Base-by-base conservation (phyloP, 64 coral and sea anemone species). In the Hydrozoanthus tunicans region DNA sequence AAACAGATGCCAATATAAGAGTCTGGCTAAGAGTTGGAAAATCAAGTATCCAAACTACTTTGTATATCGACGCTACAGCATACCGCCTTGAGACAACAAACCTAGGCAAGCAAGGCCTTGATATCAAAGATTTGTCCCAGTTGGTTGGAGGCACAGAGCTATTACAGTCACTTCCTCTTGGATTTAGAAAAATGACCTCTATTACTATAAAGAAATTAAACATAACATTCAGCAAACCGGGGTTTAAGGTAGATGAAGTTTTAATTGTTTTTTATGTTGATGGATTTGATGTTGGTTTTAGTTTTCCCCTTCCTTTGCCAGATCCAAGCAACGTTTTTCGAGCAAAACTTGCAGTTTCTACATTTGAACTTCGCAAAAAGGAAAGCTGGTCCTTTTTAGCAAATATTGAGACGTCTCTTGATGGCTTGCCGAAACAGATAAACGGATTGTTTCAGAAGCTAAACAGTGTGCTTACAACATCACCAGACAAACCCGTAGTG, bases 261-360 rank as follows among this genome's bases (percentile, higher is more conserved):
- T 65, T 56, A 5, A 13, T 94, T 24, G 55, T 65, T 51, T 86
- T 79, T 13, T 55, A 70, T 73, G 89, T 94, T 71, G 53, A 94
- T 58, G 90, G 93, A 64, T 72, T 94, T 51, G 90, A 94, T 64
- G 93, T 81, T 24, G 93, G 93, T 0, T 94, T 94, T 83, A 51
- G 79, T 65, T 90, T 94, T 66, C 86, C 92, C 7, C 70, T 94
- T 59, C 92, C 86, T 52, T 9, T 90, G 64, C 79, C 92, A 72
- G 79, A 94, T 59, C 86, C 85, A 15, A 65, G 79, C n/a, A 94
- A 94, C 53, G 14, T 76, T n/a, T 83, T 94, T 73, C 86, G 80
- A 9, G 79, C 88, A 58, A 66, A 53, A 10, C 86, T 94, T 58
- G 64, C 59, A 56, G 86, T 90, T 76, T 64, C 79, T 90, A 76